Evolutionary conservation across 2,797 vertebrate species (phyloP), one percentile per base, ranked within the genome.

Genomic region (Mico argentatus): DNA sequence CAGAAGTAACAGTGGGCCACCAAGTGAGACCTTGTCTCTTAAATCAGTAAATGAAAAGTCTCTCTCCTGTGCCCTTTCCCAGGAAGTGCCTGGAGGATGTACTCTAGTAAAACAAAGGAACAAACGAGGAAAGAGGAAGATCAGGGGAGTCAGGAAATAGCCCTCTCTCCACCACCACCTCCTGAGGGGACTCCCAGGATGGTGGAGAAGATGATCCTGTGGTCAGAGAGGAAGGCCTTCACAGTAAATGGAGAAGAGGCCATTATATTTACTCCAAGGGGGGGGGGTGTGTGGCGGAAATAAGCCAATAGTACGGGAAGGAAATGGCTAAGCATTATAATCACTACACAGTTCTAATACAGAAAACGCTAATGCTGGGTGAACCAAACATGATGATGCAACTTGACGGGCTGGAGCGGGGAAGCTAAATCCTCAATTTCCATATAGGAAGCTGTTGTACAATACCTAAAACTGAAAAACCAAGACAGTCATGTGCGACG

Each of bases 241-340:
- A 8, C 5, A 20, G 41, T 20, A 2, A 20, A 64, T 19, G 67
- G 88, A 61, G n/a, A 39, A 61, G 80, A 22, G 92, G 86, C 72
- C 10, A 36, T 48, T 22, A 41, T 17, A 41, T 1, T 1, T 22
- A 14, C 55, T 24, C 30, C 2, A 0, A 5, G 39, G 30, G 14
- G 12, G 7, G 13, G 33, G 7, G 26, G 8, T 3, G 52, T n/a
- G 33, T n/a, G 64, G 33, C 0, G 64, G 64, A 88, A 88, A 22
- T 1, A 6, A 57, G 48, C 33, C 41, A 19, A 26, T 36, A 48
- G 61, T 11, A 72, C n/a, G 36, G 83, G 55, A 85, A 72, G 91
- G 85, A 91, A 93, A 80, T 44, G 79, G 73, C 81, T 30, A 19
- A 81, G 92, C 59, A 15, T 41, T 33, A 46, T 22, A 46, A 55